phyloP scores from a whole-genome alignment of 2,888 invertebrate species.

The Athalia cordata region DNA sequence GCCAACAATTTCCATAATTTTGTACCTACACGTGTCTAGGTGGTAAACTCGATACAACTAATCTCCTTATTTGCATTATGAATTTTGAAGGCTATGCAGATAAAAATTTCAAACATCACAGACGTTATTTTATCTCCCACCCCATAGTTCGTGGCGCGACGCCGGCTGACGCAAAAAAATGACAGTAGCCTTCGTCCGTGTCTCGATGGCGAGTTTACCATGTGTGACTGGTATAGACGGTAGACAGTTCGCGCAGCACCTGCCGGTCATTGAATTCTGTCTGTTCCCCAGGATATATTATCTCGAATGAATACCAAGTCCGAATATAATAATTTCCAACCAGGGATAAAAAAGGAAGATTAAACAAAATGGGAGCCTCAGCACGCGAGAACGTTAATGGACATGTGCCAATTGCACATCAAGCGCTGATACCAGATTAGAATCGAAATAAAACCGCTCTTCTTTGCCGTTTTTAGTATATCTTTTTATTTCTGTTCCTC shows the following conservation, averaged over 20 bases:
- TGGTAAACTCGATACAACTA: not conserved
- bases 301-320: conserved; percentile 4
- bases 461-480: not conserved
- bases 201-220: not conserved
- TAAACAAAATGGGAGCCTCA: not conserved
- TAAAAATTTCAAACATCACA: conserved; percentile 10
- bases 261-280: conserved; percentile 41
- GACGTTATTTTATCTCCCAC: not conserved
- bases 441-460: conserved; percentile 31
- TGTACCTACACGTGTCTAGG: too few relatives aligned
- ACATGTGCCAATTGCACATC: conserved; percentile 27
- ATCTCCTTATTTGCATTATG: not conserved
- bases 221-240: conserved; percentile 14
- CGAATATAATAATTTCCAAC: conserved; percentile 4
- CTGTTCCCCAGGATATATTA: conserved; percentile 1
- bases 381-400: conserved; percentile 20
- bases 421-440: conserved; percentile 3
- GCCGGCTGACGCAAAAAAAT: conserved; percentile 38
- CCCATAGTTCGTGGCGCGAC: not conserved
- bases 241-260: conserved; percentile 33
- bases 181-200: conserved; percentile 34
- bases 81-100: not conserved
- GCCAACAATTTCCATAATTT: too few relatives aligned
- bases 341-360: not conserved
- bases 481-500: conserved; percentile 24